These are phyloP conservation scores for Bos taurus DNA, from an alignment of 2,113 vertebrate species.

Conservation along the genomic window ARS-UCD2.0 NC_037347.1:48496501-48497000, in stretches of 20 bases:
- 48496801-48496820: no score
- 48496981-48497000: no score
- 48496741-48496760: not conserved
- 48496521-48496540: not conserved
- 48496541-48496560: not conserved
- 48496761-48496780: not conserved
- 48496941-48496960: no score
- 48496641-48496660: not conserved
- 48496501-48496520: not conserved
- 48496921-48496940: no score
- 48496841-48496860: no score
- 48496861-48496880: no score
- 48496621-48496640: not conserved
- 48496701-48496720: not conserved
- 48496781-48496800: no score
- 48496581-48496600: not conserved
- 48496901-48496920: no score
- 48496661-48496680: not conserved
- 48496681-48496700: not conserved
- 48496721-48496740: not conserved
- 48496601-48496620: not conserved
- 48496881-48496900: no score
- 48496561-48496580: not conserved
- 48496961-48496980: no score
- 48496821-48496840: no score